Percentiles rank a stretch among this genome's conserved stretches.
phyloP scores from a whole-genome alignment of 2,888 invertebrate genomes.

The Patella caerulea region DNA sequence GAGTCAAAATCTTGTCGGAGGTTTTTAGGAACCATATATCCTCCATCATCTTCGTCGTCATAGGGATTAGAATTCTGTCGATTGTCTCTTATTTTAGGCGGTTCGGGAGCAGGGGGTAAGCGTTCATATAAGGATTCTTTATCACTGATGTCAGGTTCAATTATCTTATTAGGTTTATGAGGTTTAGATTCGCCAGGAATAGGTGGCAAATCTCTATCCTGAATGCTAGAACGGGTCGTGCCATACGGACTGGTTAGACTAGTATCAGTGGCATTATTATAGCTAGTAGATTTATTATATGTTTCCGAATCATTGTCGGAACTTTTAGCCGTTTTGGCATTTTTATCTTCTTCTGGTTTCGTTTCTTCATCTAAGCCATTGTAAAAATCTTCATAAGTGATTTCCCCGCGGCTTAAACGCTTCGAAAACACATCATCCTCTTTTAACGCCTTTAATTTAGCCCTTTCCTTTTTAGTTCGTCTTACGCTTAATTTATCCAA shows the following conservation, averaged over 20 bases:
- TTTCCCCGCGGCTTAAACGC: slow-evolving; percentile 52
- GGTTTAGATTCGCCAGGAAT: slow-evolving; percentile 44
- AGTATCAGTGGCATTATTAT: neutral
- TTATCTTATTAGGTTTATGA: slow-evolving; percentile 8
- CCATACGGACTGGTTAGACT: slow-evolving; percentile 15
- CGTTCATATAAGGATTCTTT: slow-evolving; percentile 61
- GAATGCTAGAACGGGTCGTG: slow-evolving; percentile 32
- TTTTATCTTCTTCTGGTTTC: slow-evolving; percentile 11
- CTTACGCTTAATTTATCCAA: slow-evolving; percentile 61
- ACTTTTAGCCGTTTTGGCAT: slow-evolving; percentile 13
- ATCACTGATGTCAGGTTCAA: slow-evolving; percentile 21
- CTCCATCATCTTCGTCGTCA: slow-evolving; percentile 51
- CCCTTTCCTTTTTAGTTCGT: slow-evolving; percentile 57
- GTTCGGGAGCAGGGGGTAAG: slow-evolving; percentile 57
- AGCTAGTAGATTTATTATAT: slow-evolving; percentile 14
- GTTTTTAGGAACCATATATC: slow-evolving; percentile 59
- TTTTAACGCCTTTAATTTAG: slow-evolving; percentile 58
- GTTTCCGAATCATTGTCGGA: slow-evolving; percentile 15
- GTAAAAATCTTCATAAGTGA: slow-evolving; percentile 51
- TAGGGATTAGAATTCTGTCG: slow-evolving; percentile 11
- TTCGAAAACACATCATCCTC: slow-evolving; percentile 62
- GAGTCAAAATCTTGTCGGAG: slow-evolving; percentile 33
- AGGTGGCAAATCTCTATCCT: slow-evolving; percentile 60
- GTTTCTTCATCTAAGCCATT: slow-evolving; percentile 20
- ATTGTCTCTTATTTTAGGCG: slow-evolving; percentile 35